Evolutionary conservation across 2,888 invertebrate genomes (phyloP).

Genomic region (Eupeodes latifasciatus): DNA sequence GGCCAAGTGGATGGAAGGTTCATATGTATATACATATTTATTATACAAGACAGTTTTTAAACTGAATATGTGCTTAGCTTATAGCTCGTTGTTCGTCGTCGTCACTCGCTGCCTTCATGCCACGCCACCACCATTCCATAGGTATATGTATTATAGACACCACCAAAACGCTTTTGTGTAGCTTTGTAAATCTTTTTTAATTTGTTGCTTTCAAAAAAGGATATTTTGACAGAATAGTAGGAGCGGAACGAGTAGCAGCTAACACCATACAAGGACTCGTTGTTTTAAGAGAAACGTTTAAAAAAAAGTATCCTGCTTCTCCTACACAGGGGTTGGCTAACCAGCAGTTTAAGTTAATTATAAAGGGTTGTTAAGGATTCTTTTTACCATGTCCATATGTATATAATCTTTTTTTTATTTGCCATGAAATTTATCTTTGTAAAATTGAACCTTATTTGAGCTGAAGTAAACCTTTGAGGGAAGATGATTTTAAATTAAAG

Average conservation of each 20-base stretch:
- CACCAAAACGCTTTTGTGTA: slow-evolving; percentile 26
- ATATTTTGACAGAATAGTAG: slow-evolving; percentile 40
- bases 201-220: slow-evolving; percentile 41
- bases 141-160: neutral
- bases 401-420: neutral
- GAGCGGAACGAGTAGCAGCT: neutral
- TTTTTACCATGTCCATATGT: too few relatives aligned
- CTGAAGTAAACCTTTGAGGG: slow-evolving; percentile 35
- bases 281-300: slow-evolving; percentile 27
- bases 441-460: slow-evolving; percentile 26
- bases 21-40: neutral
- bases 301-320: neutral
- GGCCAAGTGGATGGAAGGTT: slow-evolving; percentile 9
- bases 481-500: slow-evolving; percentile 61
- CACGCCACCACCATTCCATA: slow-evolving; percentile 1
- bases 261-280: neutral
- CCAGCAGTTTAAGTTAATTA: slow-evolving; percentile 70
- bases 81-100: too few relatives aligned
- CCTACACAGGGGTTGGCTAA: neutral
- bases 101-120: neutral
- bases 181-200: slow-evolving; percentile 35
- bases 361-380: slow-evolving; percentile 50
- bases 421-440: neutral
- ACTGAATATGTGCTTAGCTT: slow-evolving; percentile 62
- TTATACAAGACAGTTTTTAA: slow-evolving; percentile 36